Conservation (phyloP, 2,888 invertebrate genomes). For the Baronia brevicornis region DNA sequence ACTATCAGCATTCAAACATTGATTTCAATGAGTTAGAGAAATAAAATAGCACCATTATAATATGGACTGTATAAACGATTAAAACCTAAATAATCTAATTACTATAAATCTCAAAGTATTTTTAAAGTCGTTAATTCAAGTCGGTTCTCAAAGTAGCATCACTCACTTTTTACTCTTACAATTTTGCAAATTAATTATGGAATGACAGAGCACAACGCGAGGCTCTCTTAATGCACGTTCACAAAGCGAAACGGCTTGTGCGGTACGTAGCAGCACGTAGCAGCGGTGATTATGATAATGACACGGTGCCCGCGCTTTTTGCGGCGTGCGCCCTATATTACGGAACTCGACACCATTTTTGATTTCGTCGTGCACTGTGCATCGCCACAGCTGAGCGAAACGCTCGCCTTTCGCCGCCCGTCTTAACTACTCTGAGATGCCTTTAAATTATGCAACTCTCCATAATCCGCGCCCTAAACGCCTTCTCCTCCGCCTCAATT, state of each 20-base stretch:
- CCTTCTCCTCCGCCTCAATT: conserved; percentile 67
- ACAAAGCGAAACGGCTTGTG: conserved; percentile 70
- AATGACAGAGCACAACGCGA: conserved; percentile 68
- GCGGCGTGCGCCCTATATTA: conserved; percentile 58
- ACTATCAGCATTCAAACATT: no score
- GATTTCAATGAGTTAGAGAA: no score
- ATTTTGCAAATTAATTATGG: conserved; percentile 64
- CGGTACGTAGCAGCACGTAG: conserved; percentile 60
- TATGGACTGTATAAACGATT: no score
- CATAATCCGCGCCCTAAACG: conserved; percentile 72
- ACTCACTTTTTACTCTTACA: conserved; percentile 38
- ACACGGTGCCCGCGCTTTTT: conserved; percentile 71
- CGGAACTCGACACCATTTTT: conserved; percentile 57
- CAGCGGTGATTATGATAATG: conserved; percentile 73
- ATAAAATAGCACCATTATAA: no score
- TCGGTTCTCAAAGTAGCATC: conserved; percentile 13
- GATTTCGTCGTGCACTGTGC: conserved; percentile 24
- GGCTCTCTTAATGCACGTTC: conserved; percentile 67
- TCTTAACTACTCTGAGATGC: conserved; percentile 54
- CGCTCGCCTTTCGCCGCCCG: conserved; percentile 38
- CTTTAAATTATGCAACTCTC: conserved; percentile 73
- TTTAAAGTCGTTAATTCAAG: no score
- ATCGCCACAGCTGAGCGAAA: conserved; percentile 17
- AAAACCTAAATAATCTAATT: no score
- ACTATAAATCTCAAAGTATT: no score